Percentiles rank a stretch among this genome's conserved stretches.
Conservation (phyloP, 2,113 vertebrate species). For the Urocolius indicus region DNA sequence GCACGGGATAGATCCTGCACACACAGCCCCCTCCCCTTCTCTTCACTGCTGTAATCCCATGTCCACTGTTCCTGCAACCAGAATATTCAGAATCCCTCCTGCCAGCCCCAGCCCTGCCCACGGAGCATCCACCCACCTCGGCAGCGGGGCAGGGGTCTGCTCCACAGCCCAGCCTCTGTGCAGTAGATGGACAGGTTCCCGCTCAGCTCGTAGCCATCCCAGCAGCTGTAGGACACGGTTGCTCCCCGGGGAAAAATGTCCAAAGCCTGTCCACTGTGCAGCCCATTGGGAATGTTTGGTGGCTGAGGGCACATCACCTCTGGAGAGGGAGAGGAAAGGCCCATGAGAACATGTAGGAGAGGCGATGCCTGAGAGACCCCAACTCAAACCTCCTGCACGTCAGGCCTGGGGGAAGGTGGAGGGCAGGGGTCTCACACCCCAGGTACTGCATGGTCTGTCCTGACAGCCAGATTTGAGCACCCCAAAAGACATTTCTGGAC, state of each 20-base stretch:
- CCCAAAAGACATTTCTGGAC: too few relatives aligned
- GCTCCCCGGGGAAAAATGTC: not conserved
- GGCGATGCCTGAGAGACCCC: too few relatives aligned
- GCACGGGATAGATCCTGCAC: not conserved
- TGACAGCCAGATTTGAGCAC: too few relatives aligned
- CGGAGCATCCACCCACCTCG: not conserved
- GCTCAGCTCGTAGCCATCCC: not conserved
- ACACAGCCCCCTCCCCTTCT: not conserved
- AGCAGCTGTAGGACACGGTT: constrained; percentile 17
- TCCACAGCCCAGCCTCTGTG: not conserved
- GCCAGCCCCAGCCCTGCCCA: rapidly evolving
- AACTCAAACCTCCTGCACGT: too few relatives aligned
- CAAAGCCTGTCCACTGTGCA: not conserved
- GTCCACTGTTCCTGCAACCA: not conserved
- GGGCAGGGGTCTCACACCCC: too few relatives aligned
- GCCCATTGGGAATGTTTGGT: constrained; percentile 15
- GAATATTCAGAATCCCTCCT: too few relatives aligned
- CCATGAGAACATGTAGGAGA: too few relatives aligned
- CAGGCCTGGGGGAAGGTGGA: too few relatives aligned
- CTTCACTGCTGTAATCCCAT: rapidly evolving
- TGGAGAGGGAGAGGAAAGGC: not conserved
- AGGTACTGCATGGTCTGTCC: too few relatives aligned
- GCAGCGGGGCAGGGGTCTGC: not conserved
- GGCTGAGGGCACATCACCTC: not conserved
- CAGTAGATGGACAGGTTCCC: not conserved